These are phyloP conservation scores for Monochamus alternatus DNA, from an alignment of 2,888 invertebrate species.

Conservation along the genomic window DNA sequence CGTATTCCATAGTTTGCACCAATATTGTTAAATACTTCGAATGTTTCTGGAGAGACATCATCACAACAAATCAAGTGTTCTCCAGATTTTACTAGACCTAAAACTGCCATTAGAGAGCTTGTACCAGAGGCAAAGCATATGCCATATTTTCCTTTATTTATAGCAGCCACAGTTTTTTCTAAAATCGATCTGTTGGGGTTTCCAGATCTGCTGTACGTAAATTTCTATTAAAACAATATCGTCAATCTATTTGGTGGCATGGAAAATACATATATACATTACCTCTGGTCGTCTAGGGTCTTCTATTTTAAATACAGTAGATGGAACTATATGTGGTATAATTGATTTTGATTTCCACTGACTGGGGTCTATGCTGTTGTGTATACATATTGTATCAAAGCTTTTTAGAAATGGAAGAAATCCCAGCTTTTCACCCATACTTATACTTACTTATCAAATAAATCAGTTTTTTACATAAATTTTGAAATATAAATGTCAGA, in stretches of 20 bases:
- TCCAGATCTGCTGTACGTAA: conserved; percentile 92
- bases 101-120: conserved; percentile 85
- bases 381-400: conserved; percentile 93
- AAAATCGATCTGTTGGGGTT: conserved; percentile 93
- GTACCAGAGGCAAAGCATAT: conserved; percentile 91
- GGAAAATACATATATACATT: conserved; percentile 47
- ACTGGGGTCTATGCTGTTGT: conserved; percentile 90
- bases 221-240: conserved; percentile 76
- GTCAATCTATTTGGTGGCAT: neutral
- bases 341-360: conserved; percentile 89
- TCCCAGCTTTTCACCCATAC: conserved; percentile 48
- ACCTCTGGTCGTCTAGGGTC: conserved; percentile 87
- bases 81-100: conserved; percentile 83
- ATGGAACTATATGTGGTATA: conserved; percentile 89
- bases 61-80: conserved; percentile 93
- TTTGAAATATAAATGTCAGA: too few species aligned
- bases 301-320: conserved; percentile 94
- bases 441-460: too few species aligned
- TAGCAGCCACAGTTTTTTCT: conserved; percentile 89
- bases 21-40: conserved; percentile 76
- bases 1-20: conserved; percentile 79
- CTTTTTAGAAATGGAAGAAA: conserved; percentile 76
- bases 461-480: too few species aligned
- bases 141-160: conserved; percentile 91
- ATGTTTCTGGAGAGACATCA: conserved; percentile 95